Percentiles rank a stretch among this genome's conserved stretches.
These are phyloP conservation scores for Austrofundulus limnaeus DNA, from an alignment of 2,113 vertebrate genomes.

Conservation along the genomic window DNA sequence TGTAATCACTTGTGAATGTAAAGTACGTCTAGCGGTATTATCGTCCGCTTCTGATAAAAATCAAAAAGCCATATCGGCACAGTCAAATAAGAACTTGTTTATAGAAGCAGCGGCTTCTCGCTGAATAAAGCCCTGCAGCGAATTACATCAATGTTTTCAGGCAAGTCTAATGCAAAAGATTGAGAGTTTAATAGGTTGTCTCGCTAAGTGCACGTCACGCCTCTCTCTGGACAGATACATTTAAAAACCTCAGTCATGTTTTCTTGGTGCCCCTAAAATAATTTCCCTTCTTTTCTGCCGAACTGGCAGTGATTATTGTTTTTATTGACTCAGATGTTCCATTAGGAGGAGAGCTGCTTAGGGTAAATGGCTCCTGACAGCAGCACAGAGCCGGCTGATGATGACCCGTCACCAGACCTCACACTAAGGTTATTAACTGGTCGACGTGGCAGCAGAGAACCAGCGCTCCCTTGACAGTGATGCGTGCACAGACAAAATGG, in stretches of 20 bases:
- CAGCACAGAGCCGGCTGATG: slow-evolving; percentile 65
- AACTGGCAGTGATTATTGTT: slow-evolving; percentile 76
- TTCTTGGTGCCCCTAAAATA: slow-evolving; percentile 74
- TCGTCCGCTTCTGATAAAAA: slow-evolving; percentile 1
- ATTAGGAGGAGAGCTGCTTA: slow-evolving; percentile 71
- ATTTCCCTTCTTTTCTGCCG: slow-evolving; percentile 75
- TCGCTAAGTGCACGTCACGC: slow-evolving; percentile 62
- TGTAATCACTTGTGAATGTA: too few species aligned
- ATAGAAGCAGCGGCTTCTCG: neutral
- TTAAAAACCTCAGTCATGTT: slow-evolving; percentile 55
- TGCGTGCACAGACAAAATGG: slow-evolving; percentile 55
- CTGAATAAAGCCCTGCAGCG: slow-evolving; percentile 27
- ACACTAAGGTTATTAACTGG: slow-evolving; percentile 76
- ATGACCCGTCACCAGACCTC: slow-evolving; percentile 71
- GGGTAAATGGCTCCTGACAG: slow-evolving; percentile 77
- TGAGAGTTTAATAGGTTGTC: slow-evolving; percentile 38
- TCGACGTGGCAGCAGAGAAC: slow-evolving; percentile 50
- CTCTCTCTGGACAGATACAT: slow-evolving; percentile 53
- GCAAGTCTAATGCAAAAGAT: slow-evolving; percentile 40
- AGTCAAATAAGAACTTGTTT: slow-evolving; percentile 17
- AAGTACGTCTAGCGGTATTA: too few species aligned
- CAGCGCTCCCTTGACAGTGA: slow-evolving; percentile 55
- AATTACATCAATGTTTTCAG: slow-evolving; percentile 48
- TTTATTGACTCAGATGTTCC: slow-evolving; percentile 81
- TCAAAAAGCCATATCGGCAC: slow-evolving; percentile 33